phyloP scores from a whole-genome alignment of 2,888 invertebrate genomes.

The Tupiocoris notatus region DNA sequence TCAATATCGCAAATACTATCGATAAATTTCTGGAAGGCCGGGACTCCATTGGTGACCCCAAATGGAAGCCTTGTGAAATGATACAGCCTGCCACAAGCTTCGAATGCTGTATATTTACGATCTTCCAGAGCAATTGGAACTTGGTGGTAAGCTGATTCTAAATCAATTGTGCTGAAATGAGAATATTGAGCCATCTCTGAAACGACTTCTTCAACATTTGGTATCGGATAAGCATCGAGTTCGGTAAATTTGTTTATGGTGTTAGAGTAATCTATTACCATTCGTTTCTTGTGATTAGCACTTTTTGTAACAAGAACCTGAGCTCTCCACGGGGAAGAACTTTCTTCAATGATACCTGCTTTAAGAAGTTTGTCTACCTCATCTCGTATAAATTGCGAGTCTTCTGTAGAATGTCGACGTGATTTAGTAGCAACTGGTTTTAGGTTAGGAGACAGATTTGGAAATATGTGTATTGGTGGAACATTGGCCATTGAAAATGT shows the following conservation, averaged over 20 bases:
- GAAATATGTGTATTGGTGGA: background rate
- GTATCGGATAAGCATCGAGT: conserved; percentile 57
- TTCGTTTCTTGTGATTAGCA: conserved; percentile 23
- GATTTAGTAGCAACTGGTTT: background rate
- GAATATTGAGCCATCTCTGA: conserved; percentile 5
- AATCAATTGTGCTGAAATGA: conserved; percentile 18
- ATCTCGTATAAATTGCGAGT: background rate
- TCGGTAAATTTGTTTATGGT: conserved; percentile 11
- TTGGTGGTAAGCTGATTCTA: conserved; percentile 23
- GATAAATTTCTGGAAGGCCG: conserved; percentile 10
- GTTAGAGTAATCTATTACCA: conserved; percentile 18
- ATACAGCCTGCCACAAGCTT: conserved; percentile 6
- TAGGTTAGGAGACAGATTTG: background rate
- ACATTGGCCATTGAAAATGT: background rate
- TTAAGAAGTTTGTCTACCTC: background rate
- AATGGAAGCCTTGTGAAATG: conserved; percentile 12
- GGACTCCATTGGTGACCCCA: conserved; percentile 15
- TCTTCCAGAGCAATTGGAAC: conserved; percentile 5
- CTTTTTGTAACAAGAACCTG: background rate
- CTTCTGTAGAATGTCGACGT: background rate
- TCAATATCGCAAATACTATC: conserved; percentile 24
- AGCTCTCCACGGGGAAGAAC: conserved; percentile 5
- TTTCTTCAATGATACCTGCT: background rate
- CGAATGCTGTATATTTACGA: conserved; percentile 15
- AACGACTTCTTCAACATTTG: conserved; percentile 43